phyloP scores from a whole-genome alignment of 2,888 invertebrate genomes.

The Eumerus sabulonum region DNA sequence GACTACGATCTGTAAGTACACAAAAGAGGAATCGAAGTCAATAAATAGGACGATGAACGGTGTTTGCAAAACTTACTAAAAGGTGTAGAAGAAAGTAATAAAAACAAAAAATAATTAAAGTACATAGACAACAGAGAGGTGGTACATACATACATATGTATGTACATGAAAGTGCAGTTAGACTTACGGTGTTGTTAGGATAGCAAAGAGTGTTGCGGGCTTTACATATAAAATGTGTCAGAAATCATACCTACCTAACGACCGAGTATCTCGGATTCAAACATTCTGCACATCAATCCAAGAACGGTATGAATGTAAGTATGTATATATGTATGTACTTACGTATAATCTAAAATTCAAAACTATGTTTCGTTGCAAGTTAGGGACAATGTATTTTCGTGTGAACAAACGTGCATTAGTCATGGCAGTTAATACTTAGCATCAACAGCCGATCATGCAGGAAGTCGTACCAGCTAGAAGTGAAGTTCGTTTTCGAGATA shows the following conservation, averaged over 20 bases:
- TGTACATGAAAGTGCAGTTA: constrained; percentile 41
- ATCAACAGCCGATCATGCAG: neutral
- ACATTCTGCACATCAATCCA: too few relatives aligned
- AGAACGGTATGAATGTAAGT: too few relatives aligned
- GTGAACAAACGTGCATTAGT: too few relatives aligned
- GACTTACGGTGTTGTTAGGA: constrained; percentile 49
- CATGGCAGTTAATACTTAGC: too few relatives aligned
- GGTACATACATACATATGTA: constrained; percentile 33
- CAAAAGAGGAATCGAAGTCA: constrained; percentile 15
- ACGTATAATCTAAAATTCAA: too few relatives aligned
- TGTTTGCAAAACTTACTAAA: neutral
- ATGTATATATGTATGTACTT: too few relatives aligned
- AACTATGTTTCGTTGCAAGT: too few relatives aligned
- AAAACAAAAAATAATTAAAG: constrained; percentile 1
- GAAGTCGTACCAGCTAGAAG: neutral
- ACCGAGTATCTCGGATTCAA: neutral
- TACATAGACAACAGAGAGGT: constrained; percentile 12
- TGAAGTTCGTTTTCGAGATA: neutral
- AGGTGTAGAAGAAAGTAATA: constrained; percentile 31
- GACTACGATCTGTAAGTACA: constrained; percentile 74
- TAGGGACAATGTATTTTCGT: too few relatives aligned
- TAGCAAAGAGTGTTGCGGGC: constrained; percentile 32
- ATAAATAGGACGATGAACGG: neutral
- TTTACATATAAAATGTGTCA: constrained; percentile 20
- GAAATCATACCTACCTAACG: constrained; percentile 29